phyloP scores from a whole-genome alignment of 2,797 vertebrate species.

The Taenioides sp. region DNA sequence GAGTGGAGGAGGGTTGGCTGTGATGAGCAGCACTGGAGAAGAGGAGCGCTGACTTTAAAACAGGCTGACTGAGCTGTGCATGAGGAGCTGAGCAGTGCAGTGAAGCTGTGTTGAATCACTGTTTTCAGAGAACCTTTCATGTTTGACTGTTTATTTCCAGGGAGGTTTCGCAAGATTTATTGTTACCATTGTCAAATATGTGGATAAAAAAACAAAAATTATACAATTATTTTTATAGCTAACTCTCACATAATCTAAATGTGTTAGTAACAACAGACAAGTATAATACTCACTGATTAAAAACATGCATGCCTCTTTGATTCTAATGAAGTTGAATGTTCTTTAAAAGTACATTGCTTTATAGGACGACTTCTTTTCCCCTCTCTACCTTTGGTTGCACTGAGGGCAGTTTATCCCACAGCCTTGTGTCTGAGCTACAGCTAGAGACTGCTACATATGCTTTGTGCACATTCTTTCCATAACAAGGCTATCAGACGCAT shows the following conservation, averaged over 20 bases:
- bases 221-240: too few relatives aligned
- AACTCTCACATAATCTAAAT: too few relatives aligned
- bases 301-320: background rate
- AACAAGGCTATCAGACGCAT: constrained; percentile 74
- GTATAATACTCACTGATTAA: background rate
- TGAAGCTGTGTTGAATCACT: too few relatives aligned
- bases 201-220: too few relatives aligned
- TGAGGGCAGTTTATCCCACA: constrained; percentile 32
- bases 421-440: constrained; percentile 21
- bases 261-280: background rate
- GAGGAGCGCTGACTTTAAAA: too few relatives aligned
- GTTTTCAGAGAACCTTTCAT: too few relatives aligned
- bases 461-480: constrained; percentile 38
- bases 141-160: too few relatives aligned
- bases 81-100: too few relatives aligned
- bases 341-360: background rate
- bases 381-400: background rate
- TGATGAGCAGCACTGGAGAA: background rate
- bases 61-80: too few relatives aligned
- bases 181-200: too few relatives aligned
- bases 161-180: too few relatives aligned
- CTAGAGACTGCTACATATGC: constrained; percentile 41
- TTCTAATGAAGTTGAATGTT: background rate
- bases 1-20: too few relatives aligned
- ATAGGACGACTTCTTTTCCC: background rate